Evolutionary conservation across 2,113 vertebrate genomes (phyloP), one percentile per base, ranked within the genome.

Genomic region (Zosterops japonicus): DNA sequence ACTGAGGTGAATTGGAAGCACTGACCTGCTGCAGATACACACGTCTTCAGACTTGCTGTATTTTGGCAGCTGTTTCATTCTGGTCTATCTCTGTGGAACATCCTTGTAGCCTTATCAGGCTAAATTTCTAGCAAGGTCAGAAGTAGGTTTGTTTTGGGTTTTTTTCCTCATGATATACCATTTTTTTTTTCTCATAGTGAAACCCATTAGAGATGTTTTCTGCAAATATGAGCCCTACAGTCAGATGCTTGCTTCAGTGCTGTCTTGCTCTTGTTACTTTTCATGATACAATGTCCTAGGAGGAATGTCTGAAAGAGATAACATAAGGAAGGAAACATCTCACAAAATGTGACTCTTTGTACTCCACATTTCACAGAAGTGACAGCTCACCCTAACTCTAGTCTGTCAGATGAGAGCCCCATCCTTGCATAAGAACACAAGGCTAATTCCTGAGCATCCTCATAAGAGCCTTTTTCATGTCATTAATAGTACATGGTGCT

Each of bases 51-150:
- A 33, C 44, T 19, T 70, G 46, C 67, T 93, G 22, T 31, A 0
- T 83, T 46, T 87, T 89, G 72, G 72, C 92, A 93, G 39, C 57
- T 64, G 27, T 90, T 95, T 90, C 23, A 67, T 86, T 94, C 56
- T 50, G 56, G 72, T 65, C 71, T 97, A 79, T 97, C 95, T 95
- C 33, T 75, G 33, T 65, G 61, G 49, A 97, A 94, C 95, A 96
- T 67, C 71, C 80, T n/a, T 63, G 11, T 61, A 87, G 61, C 41
- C 53, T 93, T 96, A 94, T 95, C 71, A 80, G 64, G 20, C 56
- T 83, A 44, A 60, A 55, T 65, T 55, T 94, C 75, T 90, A 20
- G 64, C 39, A 36, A 74, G 36, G 63, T 76, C 68, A 88, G 49
- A 77, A 81, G 50, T 49, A 92, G 29, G 33, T 36, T 22, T 69